Evolutionary conservation across 2,113 vertebrate species (phyloP).

Genomic region (Anoplopoma fimbria): DNA sequence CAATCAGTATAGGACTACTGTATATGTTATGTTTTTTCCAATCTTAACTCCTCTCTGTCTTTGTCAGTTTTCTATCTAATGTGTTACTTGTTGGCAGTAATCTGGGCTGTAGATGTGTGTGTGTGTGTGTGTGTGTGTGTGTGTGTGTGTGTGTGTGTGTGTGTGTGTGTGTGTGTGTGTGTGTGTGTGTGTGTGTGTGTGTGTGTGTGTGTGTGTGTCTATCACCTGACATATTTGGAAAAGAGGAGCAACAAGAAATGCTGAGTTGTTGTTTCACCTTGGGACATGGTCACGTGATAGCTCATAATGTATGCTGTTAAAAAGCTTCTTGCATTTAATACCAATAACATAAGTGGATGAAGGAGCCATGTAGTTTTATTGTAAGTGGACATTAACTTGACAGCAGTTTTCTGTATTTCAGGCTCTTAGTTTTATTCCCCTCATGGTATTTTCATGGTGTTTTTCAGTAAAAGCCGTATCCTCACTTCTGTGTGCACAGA

Average conservation of each 20-base stretch:
- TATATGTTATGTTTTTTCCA: neutral
- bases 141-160: slow-evolving; percentile 3
- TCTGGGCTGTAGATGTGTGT: slow-evolving; percentile 13
- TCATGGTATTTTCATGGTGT: slow-evolving; percentile 9
- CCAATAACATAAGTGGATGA: neutral
- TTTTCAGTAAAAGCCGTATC: slow-evolving; percentile 7
- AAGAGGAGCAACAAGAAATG: slow-evolving; percentile 4
- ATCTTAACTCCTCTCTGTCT: neutral
- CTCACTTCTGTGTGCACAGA: slow-evolving; percentile 12
- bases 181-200: slow-evolving; percentile 1
- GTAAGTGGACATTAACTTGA: neutral
- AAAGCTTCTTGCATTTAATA: neutral
- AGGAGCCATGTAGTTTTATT: neutral
- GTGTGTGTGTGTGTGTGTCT: slow-evolving; percentile 5
- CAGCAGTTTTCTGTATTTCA: neutral
- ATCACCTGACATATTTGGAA: slow-evolving; percentile 38
- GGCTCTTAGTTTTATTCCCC: neutral
- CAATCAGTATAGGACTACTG: neutral
- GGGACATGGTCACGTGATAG: neutral
- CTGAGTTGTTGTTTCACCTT: slow-evolving; percentile 2
- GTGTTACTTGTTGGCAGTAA: slow-evolving; percentile 68
- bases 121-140: slow-evolving; percentile 1
- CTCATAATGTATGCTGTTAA: neutral
- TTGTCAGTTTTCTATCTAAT: slow-evolving; percentile 43
- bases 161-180: neutral